Conservation (phyloP, 2,113 vertebrate genomes). For the Pipa parva region DNA sequence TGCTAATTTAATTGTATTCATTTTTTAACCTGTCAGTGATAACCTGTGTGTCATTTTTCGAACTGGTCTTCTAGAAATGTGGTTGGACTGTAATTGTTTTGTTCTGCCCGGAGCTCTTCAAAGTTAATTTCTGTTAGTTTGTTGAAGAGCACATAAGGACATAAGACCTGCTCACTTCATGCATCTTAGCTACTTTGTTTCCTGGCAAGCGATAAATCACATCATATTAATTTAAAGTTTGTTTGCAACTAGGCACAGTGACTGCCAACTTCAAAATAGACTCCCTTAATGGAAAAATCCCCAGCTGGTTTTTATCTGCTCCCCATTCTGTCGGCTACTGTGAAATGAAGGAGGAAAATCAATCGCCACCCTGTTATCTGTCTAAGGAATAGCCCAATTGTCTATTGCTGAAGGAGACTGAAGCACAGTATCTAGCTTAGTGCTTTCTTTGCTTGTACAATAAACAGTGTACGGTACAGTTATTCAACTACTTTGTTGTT, state of each 20-base stretch:
- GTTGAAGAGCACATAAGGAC: background rate
- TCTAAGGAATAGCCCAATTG: background rate
- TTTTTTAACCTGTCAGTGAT: too few relatives aligned
- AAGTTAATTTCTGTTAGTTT: background rate
- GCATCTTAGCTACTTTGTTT: background rate
- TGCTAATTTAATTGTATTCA: too few relatives aligned
- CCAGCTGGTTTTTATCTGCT: constrained; percentile 5
- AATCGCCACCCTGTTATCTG: background rate
- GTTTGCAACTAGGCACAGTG: background rate
- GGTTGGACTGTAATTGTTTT: background rate
- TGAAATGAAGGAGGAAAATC: background rate
- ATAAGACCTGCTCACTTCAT: background rate
- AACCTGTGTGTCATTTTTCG: too few relatives aligned
- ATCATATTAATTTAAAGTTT: constrained; percentile 11
- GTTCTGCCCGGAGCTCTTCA: background rate
- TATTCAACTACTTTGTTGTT: too few relatives aligned
- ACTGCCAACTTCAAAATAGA: background rate
- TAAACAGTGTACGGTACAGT: too few relatives aligned
- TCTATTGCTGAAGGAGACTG: background rate
- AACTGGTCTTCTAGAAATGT: background rate
- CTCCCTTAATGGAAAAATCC: constrained; percentile 7
- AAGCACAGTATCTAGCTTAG: background rate
- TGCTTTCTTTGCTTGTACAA: background rate
- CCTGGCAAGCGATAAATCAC: background rate
- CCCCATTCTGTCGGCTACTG: constrained; percentile 1